Evolutionary conservation across 2,113 vertebrate species (phyloP), one percentile per base, ranked within the genome.

Genomic region (Hyperoodon ampullatus): DNA sequence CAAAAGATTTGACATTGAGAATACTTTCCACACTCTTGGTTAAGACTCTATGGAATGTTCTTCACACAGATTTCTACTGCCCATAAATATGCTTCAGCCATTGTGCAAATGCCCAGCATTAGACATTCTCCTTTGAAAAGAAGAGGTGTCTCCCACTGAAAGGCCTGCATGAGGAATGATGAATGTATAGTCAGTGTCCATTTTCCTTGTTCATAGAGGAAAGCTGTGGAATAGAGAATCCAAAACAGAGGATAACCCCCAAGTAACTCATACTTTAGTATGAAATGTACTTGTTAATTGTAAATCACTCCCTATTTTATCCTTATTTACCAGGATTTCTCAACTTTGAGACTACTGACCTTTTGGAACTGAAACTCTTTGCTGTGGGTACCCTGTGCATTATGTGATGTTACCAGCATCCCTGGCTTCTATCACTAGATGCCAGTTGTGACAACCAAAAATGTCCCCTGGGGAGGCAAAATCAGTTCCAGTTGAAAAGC

Each of bases 261-360:
- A 84, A 42, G 39, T 88, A 24, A 95, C 30, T 66, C 47, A 71
- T 66, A 26, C 23, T 94, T 93, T n/a, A 42, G 39, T 68, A 90
- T 84, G 78, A 95, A 89, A 72, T 77, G 6, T 58, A 65, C 66
- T 75, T 95, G 33, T 83, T 92, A 63, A 33, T 75, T 90, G 53
- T 84, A 71, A 91, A 83, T 91, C 77, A 7, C 33, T 70, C 26
- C 42, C 15, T 80, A 63, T 44, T 81, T 95, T 70, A 66, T 88
- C 63, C 66, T 88, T 93, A 44, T 23, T 39, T 93, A 35, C 8
- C 7, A 78, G 44, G 3, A 63, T 66, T 70, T 88, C 63, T 72
- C 33, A 61, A 50, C 68, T 35, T 83, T 21, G 89, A 55, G 19
- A 86, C 18, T 66, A 15, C 3, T 87, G 77, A 90, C 23, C 75